A percentile compares a stretch with the other conserved stretches of the same genome.
Evolutionary conservation across 2,797 vertebrate genomes (phyloP).

Genomic region (Danio choprae): DNA sequence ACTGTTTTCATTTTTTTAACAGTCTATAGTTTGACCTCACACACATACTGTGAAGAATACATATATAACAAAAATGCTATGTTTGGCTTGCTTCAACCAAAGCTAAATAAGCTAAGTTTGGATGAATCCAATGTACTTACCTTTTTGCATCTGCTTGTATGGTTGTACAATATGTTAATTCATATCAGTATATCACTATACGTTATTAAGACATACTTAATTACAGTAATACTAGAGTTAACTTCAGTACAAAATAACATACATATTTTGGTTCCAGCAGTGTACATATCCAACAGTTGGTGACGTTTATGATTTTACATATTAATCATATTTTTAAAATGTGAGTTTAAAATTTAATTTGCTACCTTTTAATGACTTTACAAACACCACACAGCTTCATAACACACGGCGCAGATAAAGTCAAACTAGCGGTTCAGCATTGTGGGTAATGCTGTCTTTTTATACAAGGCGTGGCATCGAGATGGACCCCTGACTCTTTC

Average conservation of each 20-base stretch:
- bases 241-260: neutral
- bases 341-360: neutral
- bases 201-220: neutral
- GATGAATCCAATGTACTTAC: neutral
- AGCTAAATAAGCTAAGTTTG: neutral
- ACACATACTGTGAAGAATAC: neutral
- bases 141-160: neutral
- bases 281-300: neutral
- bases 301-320: neutral
- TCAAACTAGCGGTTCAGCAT: conserved; percentile 14
- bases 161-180: neutral
- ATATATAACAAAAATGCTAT: neutral
- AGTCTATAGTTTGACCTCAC: neutral
- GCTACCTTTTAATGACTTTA: neutral
- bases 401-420: neutral
- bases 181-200: neutral
- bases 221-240: neutral
- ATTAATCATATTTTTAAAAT: neutral
- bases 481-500: conserved; percentile 5
- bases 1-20: no score
- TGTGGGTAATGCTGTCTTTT: conserved; percentile 70
- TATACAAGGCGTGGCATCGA: conserved; percentile 70
- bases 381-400: neutral
- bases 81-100: neutral
- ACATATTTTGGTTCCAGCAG: neutral